Percentiles rank a stretch among this genome's conserved stretches.
Conservation (phyloP, 1,140 invertebrate species). For the Aradophagus sp. region DNA sequence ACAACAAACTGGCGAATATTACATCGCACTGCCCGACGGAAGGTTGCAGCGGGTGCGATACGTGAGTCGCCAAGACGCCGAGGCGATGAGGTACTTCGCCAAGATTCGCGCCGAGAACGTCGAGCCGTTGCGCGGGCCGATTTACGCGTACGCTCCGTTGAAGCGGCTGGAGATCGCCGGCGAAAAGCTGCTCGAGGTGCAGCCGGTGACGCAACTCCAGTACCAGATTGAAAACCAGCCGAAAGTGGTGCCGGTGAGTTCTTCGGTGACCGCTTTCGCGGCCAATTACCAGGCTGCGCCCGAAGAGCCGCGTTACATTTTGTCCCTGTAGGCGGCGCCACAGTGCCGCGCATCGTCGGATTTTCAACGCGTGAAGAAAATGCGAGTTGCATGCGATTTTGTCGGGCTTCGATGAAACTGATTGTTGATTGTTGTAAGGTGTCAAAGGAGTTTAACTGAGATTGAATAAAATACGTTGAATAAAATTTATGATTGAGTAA, state of each 20-base stretch:
- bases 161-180: slow-evolving; percentile 65
- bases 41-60: slow-evolving; percentile 75
- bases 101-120: slow-evolving; percentile 75
- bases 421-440: slow-evolving; percentile 5
- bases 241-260: slow-evolving; percentile 59
- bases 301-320: slow-evolving; percentile 63
- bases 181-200: slow-evolving; percentile 60
- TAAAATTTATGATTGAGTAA: too few species aligned
- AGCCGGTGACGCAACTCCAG: slow-evolving; percentile 65
- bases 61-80: slow-evolving; percentile 72
- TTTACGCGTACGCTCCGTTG: slow-evolving; percentile 75
- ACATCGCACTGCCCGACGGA: slow-evolving; percentile 75
- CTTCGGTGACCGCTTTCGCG: slow-evolving; percentile 61
- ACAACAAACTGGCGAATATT: slow-evolving; percentile 73
- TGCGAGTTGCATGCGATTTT: slow-evolving; percentile 7
- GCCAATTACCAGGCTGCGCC: slow-evolving; percentile 62
- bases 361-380: slow-evolving; percentile 15
- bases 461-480: too few species aligned
- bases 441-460: too few species aligned
- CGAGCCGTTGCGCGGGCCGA: slow-evolving; percentile 75
- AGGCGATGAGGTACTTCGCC: slow-evolving; percentile 76
- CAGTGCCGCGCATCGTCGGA: slow-evolving; percentile 1
- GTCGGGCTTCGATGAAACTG: too few species aligned
- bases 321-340: slow-evolving; percentile 56
- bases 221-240: slow-evolving; percentile 63